Evolutionary conservation across 92 coral and sea anemone species (phyloP).

Genomic region (Zoanthus solanderi): DNA sequence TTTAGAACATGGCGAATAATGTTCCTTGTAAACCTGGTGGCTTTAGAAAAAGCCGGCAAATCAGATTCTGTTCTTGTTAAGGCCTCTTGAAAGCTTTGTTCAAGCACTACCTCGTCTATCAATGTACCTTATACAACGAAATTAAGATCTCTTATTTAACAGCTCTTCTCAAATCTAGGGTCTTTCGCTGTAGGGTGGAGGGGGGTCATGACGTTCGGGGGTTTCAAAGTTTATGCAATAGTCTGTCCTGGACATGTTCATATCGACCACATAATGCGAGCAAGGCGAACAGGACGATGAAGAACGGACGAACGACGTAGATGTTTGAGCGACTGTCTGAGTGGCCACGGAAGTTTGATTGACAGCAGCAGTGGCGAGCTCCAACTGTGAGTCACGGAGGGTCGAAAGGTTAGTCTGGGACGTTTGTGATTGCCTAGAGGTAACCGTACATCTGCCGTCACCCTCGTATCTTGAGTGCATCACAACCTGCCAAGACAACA

Average conservation of each 20-base stretch:
- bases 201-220: slow-evolving; percentile 85
- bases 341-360: neutral
- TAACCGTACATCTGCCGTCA: slow-evolving; percentile 83
- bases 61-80: neutral
- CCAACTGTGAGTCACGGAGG: slow-evolving; percentile 69
- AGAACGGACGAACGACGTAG: slow-evolving; percentile 56
- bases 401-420: slow-evolving; percentile 84
- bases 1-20: neutral
- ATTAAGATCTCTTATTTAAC: neutral
- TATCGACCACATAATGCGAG: slow-evolving; percentile 81
- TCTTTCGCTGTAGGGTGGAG: slow-evolving; percentile 84
- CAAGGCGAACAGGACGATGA: slow-evolving; percentile 64
- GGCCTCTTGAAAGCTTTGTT: neutral
- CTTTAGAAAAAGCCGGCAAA: neutral
- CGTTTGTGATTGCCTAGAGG: slow-evolving; percentile 89
- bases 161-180: neutral
- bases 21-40: neutral
- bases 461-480: slow-evolving; percentile 88
- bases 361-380: slow-evolving; percentile 55
- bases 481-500: slow-evolving; percentile 41
- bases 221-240: slow-evolving; percentile 74
- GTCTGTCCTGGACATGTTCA: slow-evolving; percentile 78
- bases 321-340: slow-evolving; percentile 36
- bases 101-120: neutral
- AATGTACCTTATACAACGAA: neutral